These are phyloP conservation scores for Limonius californicus DNA, from an alignment of 1,140 invertebrate species.

Conservation along the genomic window DNA sequence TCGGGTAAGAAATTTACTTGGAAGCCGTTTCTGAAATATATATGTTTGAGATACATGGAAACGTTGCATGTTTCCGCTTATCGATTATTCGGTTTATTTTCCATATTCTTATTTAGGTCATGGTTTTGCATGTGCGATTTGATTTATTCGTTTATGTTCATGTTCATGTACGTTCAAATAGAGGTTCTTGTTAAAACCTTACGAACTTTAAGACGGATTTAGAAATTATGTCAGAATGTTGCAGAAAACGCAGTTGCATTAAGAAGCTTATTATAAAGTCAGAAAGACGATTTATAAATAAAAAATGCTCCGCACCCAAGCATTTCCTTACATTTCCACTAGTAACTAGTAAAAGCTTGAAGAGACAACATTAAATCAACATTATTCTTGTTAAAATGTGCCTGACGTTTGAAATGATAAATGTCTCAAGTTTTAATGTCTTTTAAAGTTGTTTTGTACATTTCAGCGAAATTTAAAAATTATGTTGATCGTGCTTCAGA, in stretches of 20 bases:
- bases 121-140: constrained; percentile 22
- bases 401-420: constrained; percentile 4
- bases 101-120: constrained; percentile 21
- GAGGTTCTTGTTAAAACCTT: no score
- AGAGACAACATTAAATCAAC: constrained; percentile 3
- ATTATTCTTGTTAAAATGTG: constrained; percentile 1
- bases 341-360: background rate
- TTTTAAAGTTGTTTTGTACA: constrained; percentile 4
- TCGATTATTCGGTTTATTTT: background rate
- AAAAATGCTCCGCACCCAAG: no score
- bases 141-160: constrained; percentile 18
- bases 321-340: no score
- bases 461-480: constrained; percentile 3
- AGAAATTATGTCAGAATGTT: no score
- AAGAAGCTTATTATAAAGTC: no score
- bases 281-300: no score
- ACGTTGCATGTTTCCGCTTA: background rate
- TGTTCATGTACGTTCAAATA: no score
- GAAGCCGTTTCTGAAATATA: background rate
- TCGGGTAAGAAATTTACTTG: constrained; percentile 51
- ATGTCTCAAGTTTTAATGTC: constrained; percentile 7
- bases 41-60: background rate
- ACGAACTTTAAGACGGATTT: no score
- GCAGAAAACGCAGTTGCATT: no score
- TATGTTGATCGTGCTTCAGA: background rate